A percentile compares a stretch with the other conserved stretches of the same genome.
Conservation (phyloP, 1,140 invertebrate species). For the Diplogasteroides magnus region DNA sequence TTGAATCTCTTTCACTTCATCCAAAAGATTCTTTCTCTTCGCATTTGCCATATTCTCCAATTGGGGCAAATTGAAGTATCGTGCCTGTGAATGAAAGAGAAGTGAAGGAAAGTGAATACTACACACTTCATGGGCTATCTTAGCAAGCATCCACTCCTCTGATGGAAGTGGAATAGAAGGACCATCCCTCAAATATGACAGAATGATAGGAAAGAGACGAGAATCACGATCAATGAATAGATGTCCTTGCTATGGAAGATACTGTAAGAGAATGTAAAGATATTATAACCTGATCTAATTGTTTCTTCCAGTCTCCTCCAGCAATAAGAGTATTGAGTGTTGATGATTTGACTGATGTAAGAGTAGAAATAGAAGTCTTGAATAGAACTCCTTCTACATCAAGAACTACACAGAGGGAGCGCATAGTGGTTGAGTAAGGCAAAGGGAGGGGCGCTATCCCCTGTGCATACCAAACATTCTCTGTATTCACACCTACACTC, state of each 20-base stretch:
- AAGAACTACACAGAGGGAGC: too few species aligned
- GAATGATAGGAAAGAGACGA: conserved; percentile 26
- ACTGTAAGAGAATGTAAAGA: not conserved
- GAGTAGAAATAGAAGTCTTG: conserved; percentile 17
- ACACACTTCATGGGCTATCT: conserved; percentile 29
- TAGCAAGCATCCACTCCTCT: conserved; percentile 29
- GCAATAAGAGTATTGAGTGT: conserved; percentile 10
- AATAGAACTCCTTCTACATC: conserved; percentile 19
- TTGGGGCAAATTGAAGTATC: not conserved
- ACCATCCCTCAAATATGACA: conserved; percentile 32
- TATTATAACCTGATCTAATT: conserved; percentile 14
- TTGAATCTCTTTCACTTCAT: not conserved
- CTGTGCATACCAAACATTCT: too few species aligned
- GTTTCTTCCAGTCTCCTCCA: conserved; percentile 12
- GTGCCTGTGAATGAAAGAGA: conserved; percentile 3
- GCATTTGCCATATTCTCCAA: not conserved
- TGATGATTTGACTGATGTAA: conserved; percentile 18
- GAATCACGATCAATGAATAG: conserved; percentile 36
- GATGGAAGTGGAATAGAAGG: conserved; percentile 24
- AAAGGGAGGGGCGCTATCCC: too few species aligned
- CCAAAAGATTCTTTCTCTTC: not conserved
- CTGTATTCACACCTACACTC: too few species aligned
- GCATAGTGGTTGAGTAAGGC: too few species aligned
- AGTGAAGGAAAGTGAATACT: conserved; percentile 15
- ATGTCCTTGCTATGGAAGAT: conserved; percentile 26